Conservation (phyloP, 2,113 vertebrate species). For the Alosa alosa region DNA sequence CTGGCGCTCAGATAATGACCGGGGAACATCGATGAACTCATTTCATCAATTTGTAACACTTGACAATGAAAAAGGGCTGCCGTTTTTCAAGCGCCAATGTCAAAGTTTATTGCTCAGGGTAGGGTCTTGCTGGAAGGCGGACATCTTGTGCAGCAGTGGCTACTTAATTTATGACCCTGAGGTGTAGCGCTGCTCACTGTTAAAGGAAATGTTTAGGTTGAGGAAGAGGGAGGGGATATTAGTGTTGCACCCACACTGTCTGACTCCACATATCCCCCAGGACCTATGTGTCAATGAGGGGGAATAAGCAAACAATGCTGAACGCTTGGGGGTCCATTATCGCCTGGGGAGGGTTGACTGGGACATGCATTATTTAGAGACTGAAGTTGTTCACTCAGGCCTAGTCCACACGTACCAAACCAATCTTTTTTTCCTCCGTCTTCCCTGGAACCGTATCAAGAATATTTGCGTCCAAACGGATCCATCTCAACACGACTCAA, state of each 20-base stretch:
- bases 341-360: neutral
- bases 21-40: slow-evolving; percentile 89
- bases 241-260: slow-evolving; percentile 93
- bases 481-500: no score
- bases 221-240: slow-evolving; percentile 73
- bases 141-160: slow-evolving; percentile 84
- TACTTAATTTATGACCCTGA: slow-evolving; percentile 92
- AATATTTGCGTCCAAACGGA: no score
- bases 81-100: slow-evolving; percentile 88
- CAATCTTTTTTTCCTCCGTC: no score
- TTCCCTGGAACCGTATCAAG: no score
- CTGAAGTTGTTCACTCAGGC: no score
- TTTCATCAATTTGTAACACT: slow-evolving; percentile 95
- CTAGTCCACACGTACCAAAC: no score
- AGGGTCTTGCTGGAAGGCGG: slow-evolving; percentile 81
- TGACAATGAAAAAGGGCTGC: slow-evolving; percentile 85
- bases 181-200: slow-evolving; percentile 94
- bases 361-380: neutral
- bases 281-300: slow-evolving; percentile 87
- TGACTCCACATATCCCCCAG: slow-evolving; percentile 78
- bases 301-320: slow-evolving; percentile 68
- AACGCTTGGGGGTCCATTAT: slow-evolving; percentile 39
- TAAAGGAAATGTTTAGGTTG: slow-evolving; percentile 99
- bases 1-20: slow-evolving; percentile 93
- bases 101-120: slow-evolving; percentile 85